Evolutionary conservation across 2,797 vertebrate genomes (phyloP), one percentile per base, ranked within the genome.

Genomic region (Novumbra hubbsi): DNA sequence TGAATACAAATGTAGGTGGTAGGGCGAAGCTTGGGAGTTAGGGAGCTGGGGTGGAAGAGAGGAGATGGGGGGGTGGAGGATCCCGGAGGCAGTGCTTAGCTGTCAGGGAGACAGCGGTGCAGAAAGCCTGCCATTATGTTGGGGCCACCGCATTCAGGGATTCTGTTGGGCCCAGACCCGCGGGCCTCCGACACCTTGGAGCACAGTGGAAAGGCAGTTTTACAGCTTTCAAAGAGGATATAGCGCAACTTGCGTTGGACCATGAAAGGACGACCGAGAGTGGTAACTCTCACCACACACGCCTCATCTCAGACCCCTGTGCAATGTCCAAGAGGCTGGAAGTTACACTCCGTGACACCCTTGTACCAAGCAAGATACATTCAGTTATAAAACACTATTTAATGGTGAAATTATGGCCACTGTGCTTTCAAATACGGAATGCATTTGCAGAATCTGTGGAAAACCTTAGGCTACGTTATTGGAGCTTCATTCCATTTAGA

Each of bases 1-100:
- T 83, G 85, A 88, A 90, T 90, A 88, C 86, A 86, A 84, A 92
- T 87, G 79, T 71, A 83, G 82, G 73, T 49, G 72, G 73, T 75
- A 70, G 72, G 68, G 68, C 38, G 67, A 21, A 69, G 48, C 73
- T 67, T 38, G 63, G 73, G 76, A n/a, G n/a, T n/a, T n/a, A n/a
- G n/a, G n/a, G 30, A 69, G 48, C 73, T 67, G 34, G 63, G 73
- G 76, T 52, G 71, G 70, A 34, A 70, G 57, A 72, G 77, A 57
- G 28, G 70, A 70, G 73, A 77, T 63, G 48, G 69, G 77, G 77
- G 68, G 41, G 66, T 49, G 74, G 65, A 73, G 65, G 72, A 85
- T 79, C 80, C 77, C 78, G 76, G 62, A 69, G 74, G 80, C 82
- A 57, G 45, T 78, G 82, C 78, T 80, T 3, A 57, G 41, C 83